These are phyloP conservation scores for Pristionchus entomophagus DNA, from an alignment of 2,888 invertebrate genomes.

Conservation along the genomic window DNA sequence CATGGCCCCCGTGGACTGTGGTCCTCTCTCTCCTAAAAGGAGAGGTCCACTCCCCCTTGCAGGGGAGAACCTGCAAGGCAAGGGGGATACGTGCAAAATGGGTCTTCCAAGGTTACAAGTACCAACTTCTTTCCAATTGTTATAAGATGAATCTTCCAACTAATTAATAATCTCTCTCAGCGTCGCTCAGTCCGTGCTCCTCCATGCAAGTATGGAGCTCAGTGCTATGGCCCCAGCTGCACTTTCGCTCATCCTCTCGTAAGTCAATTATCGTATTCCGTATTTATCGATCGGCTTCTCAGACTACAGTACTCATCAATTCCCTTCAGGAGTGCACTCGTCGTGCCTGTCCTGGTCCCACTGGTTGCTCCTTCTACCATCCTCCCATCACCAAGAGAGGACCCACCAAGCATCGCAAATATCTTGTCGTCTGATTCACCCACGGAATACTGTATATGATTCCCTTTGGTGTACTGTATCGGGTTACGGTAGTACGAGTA, in stretches of 20 bases:
- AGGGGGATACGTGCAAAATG: background rate
- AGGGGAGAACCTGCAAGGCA: too few species aligned
- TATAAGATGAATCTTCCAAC: background rate
- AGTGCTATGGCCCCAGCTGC: background rate
- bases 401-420: background rate
- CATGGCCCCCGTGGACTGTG: too few species aligned
- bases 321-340: constrained; percentile 33
- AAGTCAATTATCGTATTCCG: too few species aligned
- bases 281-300: too few species aligned
- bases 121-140: too few species aligned
- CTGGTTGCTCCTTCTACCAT: constrained; percentile 29
- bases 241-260: constrained; percentile 9
- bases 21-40: too few species aligned
- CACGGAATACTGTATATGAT: background rate
- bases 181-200: constrained; percentile 23
- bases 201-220: constrained; percentile 29
- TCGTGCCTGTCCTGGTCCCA: constrained; percentile 29
- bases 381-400: background rate
- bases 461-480: background rate
- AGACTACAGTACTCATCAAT: too few species aligned
- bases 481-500: background rate
- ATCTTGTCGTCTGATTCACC: background rate
- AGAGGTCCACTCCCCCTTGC: too few species aligned
- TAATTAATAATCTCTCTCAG: constrained; percentile 10
- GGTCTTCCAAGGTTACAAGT: too few species aligned